phyloP scores from a whole-genome alignment of 2,888 invertebrate genomes.

The Scelioninae gen. 2 region DNA sequence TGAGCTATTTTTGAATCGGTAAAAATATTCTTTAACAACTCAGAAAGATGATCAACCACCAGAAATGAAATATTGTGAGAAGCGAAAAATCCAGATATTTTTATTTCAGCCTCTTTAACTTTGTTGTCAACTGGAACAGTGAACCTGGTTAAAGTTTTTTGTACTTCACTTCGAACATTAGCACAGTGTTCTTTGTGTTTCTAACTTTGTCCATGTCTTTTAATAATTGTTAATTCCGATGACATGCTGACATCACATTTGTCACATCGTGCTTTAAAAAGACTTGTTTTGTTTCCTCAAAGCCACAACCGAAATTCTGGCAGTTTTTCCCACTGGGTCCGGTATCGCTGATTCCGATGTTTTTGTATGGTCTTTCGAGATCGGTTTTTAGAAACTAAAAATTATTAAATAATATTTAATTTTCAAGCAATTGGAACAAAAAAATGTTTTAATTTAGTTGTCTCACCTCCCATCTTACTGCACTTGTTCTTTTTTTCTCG shows the following conservation, averaged over 20 bases:
- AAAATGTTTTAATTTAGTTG: neutral
- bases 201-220: conserved; percentile 6
- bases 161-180: conserved; percentile 18
- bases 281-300: neutral
- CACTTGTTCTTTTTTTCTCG: neutral
- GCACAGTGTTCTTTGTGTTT: conserved; percentile 15
- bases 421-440: neutral
- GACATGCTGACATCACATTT: conserved; percentile 5
- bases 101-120: conserved; percentile 26
- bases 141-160: conserved; percentile 22
- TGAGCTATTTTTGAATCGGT: conserved; percentile 26
- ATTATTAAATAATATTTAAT: neutral
- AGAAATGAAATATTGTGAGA: conserved; percentile 30
- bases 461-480: conserved; percentile 4
- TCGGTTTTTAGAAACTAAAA: neutral
- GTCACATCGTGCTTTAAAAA: conserved; percentile 13
- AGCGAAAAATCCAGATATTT: conserved; percentile 34
- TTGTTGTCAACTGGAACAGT: conserved; percentile 20
- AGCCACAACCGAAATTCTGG: conserved; percentile 27
- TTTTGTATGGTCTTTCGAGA: conserved; percentile 7
- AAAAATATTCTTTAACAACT: conserved; percentile 17
- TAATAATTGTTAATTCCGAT: conserved; percentile 19
- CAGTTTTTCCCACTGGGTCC: conserved; percentile 13
- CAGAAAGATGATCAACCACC: conserved; percentile 36
- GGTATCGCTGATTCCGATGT: conserved; percentile 22